Conservation (phyloP, 2,113 vertebrate genomes). For the Ptilorrhoa leucosticta region DNA sequence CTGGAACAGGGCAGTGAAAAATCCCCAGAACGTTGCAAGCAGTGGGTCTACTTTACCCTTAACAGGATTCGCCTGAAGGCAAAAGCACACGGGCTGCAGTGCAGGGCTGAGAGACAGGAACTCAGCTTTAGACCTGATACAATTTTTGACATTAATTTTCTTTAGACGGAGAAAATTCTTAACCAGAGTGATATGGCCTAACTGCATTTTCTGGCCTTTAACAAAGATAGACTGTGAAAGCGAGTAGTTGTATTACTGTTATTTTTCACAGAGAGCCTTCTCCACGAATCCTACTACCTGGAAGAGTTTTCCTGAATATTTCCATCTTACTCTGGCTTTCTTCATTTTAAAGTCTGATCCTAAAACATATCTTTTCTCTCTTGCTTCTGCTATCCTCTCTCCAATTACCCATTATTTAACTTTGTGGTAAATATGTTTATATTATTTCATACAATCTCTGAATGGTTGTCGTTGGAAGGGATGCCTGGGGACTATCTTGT, state of each 20-base stretch:
- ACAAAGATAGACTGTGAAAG: constrained; percentile 4
- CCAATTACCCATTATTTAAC: neutral
- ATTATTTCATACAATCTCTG: neutral
- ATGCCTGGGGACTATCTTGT: neutral
- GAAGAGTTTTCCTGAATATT: neutral
- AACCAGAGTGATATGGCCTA: neutral
- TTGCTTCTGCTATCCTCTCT: neutral
- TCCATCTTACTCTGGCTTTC: neutral
- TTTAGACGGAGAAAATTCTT: neutral
- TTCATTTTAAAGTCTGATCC: neutral
- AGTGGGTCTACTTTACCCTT: neutral
- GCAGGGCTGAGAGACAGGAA: neutral
- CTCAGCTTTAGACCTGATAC: neutral
- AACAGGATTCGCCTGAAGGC: neutral
- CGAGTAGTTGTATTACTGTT: constrained; percentile 3
- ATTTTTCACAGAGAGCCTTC: neutral
- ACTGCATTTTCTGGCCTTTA: neutral
- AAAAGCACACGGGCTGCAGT: neutral
- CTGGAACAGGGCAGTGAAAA: neutral
- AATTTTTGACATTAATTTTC: constrained; percentile 7
- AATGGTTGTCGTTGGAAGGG: neutral
- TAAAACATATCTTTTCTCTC: neutral
- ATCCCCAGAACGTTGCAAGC: fast-evolving
- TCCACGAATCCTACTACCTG: neutral
- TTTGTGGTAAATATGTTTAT: neutral